These are phyloP conservation scores for Serranus cabrilla DNA, from an alignment of 2,797 vertebrate species.

Conservation along the genomic window DNA sequence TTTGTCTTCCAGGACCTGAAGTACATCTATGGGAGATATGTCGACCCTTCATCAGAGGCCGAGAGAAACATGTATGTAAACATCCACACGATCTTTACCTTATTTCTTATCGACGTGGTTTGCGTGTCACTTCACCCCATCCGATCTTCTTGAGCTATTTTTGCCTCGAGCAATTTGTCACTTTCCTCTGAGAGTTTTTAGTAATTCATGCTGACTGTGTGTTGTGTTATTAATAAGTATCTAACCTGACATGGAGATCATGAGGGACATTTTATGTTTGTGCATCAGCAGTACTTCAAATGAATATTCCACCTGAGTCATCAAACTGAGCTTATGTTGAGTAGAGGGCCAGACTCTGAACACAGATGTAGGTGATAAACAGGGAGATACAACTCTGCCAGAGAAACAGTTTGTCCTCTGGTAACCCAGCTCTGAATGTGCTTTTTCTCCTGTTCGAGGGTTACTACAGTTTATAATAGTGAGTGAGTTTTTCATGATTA, in stretches of 20 bases:
- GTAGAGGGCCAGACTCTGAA: conserved; percentile 33
- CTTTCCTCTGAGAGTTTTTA: conserved; percentile 66
- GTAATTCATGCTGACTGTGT: conserved; percentile 76
- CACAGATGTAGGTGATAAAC: conserved; percentile 47
- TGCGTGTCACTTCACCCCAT: conserved; percentile 3
- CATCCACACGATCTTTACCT: not conserved
- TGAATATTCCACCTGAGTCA: conserved; percentile 68
- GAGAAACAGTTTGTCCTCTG: conserved; percentile 23
- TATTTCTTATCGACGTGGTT: not conserved
- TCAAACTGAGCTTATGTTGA: conserved; percentile 52
- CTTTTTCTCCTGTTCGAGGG: not conserved
- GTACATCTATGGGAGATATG: conserved; percentile 96
- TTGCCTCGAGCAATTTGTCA: conserved; percentile 65
- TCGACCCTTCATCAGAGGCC: conserved; percentile 91
- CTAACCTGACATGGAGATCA: conserved; percentile 66
- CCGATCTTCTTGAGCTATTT: conserved; percentile 53
- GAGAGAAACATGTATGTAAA: conserved; percentile 95
- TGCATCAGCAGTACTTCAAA: conserved; percentile 75
- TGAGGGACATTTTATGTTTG: conserved; percentile 69
- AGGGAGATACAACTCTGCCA: conserved; percentile 6
- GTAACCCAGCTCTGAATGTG: not conserved
- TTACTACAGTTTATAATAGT: not conserved
- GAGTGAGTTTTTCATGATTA: not conserved
- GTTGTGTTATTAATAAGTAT: conserved; percentile 75
- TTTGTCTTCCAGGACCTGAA: conserved; percentile 91